A percentile compares a stretch with the other conserved stretches of the same genome.
Conservation (phyloP, 2,888 invertebrate species). For the Kryphioiulus occultus region DNA sequence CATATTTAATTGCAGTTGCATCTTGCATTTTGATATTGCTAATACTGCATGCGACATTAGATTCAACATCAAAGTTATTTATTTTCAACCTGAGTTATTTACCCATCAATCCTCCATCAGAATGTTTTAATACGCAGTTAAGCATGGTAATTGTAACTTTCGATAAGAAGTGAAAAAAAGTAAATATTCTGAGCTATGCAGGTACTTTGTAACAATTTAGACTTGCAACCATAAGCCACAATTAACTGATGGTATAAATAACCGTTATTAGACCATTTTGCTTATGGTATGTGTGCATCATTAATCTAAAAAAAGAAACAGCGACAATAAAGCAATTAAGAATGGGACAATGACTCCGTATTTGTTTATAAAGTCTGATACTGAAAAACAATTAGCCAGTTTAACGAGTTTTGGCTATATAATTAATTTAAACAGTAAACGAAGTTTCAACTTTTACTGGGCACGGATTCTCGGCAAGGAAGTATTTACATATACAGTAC, state of each 20-base stretch:
- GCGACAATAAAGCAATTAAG: background rate
- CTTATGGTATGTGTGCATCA: background rate
- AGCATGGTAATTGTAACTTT: too few species aligned
- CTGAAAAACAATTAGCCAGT: background rate
- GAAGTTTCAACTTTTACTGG: background rate
- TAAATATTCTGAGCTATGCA: background rate
- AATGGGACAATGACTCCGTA: background rate
- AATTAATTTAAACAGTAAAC: background rate
- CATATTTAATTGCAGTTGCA: background rate
- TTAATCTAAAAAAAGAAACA: background rate
- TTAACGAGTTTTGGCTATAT: background rate
- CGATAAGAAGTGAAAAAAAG: background rate
- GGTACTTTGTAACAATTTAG: background rate
- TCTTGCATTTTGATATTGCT: background rate
- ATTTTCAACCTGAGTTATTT: too few species aligned
- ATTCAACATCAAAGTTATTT: too few species aligned
- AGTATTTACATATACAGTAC: too few species aligned
- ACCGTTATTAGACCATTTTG: background rate
- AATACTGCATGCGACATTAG: too few species aligned
- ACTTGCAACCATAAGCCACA: background rate
- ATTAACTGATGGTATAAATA: background rate
- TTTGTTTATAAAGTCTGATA: background rate
- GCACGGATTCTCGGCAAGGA: background rate
- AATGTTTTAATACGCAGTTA: too few species aligned
- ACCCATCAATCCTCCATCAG: too few species aligned